Evolutionary conservation across 1,140 invertebrate species (phyloP), one percentile per base, ranked within the genome.

Genomic region (Drosophila kepulauana): DNA sequence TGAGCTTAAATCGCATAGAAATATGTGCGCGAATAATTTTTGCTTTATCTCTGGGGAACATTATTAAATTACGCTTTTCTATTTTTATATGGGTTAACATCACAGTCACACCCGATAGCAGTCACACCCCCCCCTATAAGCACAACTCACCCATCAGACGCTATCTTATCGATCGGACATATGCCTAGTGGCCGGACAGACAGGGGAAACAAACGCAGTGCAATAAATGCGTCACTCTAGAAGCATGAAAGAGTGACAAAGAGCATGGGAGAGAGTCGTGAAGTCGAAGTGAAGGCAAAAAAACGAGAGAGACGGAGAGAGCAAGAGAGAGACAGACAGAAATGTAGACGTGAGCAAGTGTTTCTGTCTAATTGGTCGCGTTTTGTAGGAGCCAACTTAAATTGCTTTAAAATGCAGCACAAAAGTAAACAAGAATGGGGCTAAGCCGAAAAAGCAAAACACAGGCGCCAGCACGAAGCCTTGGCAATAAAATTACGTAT

Each of bases 161-260:
- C 33, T 88, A 88, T 88, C 84, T 88, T 89, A 88, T 88, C 84
- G 76, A 61, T 67, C 80, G 85, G 73, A 87, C 88, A 80, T 88
- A 78, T 64, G 69, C 51, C 71, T 72, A 72, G 78, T 73, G 73
- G 64, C 84, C 79, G 82, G 76, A 79, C 66, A 71, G 49, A 56
- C 65, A 28, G 33, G 58, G 48, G 56, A 43, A 73, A 43, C 48
- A 35, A 20, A 56, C 56, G 52, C 63, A 52, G 35, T 59, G 35
- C 61, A 67, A 79, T 73, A 75, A 76, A 84, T 88, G 85, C 85
- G 84, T 88, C 84, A 88, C 84, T 58, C 48, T 13, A 57, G 46
- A 8, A 57, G 11, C 35, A 33, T 6, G 5, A 61, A 25, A 35
- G 4, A 58, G 33, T 64, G 56, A 35, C 15, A 66, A 3, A 69